Evolutionary conservation across 2,797 vertebrate species (phyloP), one percentile per base, ranked within the genome.

Genomic region (Brachymystax lenok): DNA sequence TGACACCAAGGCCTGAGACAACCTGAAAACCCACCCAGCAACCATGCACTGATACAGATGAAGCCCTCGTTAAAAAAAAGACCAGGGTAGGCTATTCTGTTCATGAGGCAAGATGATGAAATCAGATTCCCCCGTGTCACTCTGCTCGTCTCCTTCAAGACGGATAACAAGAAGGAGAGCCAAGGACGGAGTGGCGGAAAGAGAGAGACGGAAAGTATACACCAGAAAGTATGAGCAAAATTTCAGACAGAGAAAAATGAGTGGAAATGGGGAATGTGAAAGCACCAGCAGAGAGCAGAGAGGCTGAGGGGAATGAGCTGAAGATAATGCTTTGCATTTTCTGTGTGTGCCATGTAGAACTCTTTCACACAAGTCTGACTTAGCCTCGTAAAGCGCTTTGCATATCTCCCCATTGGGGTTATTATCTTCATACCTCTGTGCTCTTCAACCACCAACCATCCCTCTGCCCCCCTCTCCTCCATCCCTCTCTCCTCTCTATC

Each of bases 341-440:
- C 81, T 88, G 77, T 74, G 77, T 83, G 79, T 87, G 87, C 79
- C 71, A 66, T 63, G 83, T 87, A 87, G 88, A 81, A 80, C 88
- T 92, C 84, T 88, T 92, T 93, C 88, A 90, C 91, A 92, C 76
- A 84, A 91, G 83, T 91, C 83, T 90, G 84, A 83, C 86, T 88
- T 83, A 87, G 83, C 82, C 83, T 85, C 83, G 87, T 89, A 88
- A 92, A 89, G 81, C 80, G 82, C 88, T 83, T 87, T 91, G 88
- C 87, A 90, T 92, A 90, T 92, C 87, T 92, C 77, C 90, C 89
- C 82, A 82, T 61, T 83, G 89, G 92, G 91, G 85, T 87, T 87
- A 93, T 94, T 94, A 94, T 93, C 91, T 93, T 92, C 91, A 92
- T 91, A 92, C 89, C 88, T 89, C 88, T 79, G 30, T 92, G 91